Percentiles rank a stretch among this genome's conserved stretches.
Evolutionary conservation across 1,140 invertebrate genomes (phyloP).

Genomic region (Pseudobourletiella spinata): DNA sequence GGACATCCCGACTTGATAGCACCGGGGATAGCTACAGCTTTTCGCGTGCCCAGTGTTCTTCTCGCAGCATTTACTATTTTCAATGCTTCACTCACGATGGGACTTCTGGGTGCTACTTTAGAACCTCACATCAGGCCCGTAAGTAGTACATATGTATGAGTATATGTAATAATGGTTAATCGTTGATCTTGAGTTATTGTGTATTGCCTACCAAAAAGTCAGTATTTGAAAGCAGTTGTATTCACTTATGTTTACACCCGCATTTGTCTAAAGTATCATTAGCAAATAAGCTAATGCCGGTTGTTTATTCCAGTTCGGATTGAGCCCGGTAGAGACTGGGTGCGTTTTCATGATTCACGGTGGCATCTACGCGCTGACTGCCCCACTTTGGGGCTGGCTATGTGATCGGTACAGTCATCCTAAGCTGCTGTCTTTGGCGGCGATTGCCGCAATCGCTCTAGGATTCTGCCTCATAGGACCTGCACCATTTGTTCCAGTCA

Average conservation of each 20-base stretch:
- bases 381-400: slow-evolving; percentile 69
- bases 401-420: slow-evolving; percentile 56
- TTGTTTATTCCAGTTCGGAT: slow-evolving; percentile 45
- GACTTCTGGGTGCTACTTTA: slow-evolving; percentile 68
- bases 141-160: slow-evolving; percentile 43
- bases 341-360: slow-evolving; percentile 81
- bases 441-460: slow-evolving; percentile 53
- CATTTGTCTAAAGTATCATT: background rate
- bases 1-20: background rate
- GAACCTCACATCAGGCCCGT: slow-evolving; percentile 71
- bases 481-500: slow-evolving; percentile 54
- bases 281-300: background rate
- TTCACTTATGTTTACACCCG: background rate
- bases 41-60: slow-evolving; percentile 59
- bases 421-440: slow-evolving; percentile 56
- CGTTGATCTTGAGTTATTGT: background rate
- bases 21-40: slow-evolving; percentile 41
- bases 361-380: slow-evolving; percentile 68
- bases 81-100: slow-evolving; percentile 54
- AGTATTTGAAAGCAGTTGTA: background rate
- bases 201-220: background rate
- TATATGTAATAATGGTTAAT: background rate
- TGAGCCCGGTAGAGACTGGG: slow-evolving; percentile 63
- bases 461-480: slow-evolving; percentile 66
- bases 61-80: slow-evolving; percentile 59